Evolutionary conservation across 2,113 vertebrate species (phyloP), one percentile per base, ranked within the genome.

Genomic region (Dunckerocampus dactyliophorus): DNA sequence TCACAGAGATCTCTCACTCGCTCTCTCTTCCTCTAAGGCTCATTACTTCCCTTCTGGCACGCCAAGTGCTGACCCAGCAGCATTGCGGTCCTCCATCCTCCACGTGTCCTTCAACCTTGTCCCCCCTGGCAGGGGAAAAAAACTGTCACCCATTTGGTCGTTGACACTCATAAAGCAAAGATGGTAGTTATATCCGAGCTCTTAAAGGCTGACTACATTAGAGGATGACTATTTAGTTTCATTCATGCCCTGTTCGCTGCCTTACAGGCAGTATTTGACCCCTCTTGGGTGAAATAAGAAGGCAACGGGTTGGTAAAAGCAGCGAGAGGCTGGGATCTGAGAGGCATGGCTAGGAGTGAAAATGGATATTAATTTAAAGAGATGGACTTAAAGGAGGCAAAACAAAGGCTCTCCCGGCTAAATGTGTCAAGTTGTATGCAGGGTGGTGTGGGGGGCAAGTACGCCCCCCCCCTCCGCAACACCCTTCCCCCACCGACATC

Each of bases 11-110:
- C 37, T 39, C 37, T 39, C 11, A 10, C 37, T 10, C 37, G 2
- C 37, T 39, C 34, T 39, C 39, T 42, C 39, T 43, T 43, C 67
- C 51, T 82, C 65, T 21, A 56, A 83, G 86, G 78, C 79, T 85
- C 85, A 86, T 86, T 87, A 86, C 80, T 76, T 68, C 74, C 67
- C 62, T 74, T 65, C 67, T 62, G 63, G 61, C 79, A 72, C 47
- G 77, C 81, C 81, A 82, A 85, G 72, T 80, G 85, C 82, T 87
- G 88, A 88, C 75, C 84, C 24, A 82, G 85, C 83, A 86, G 61
- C 71, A 76, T 67, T 46, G 42, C 54, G 52, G 37, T 60, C 71
- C 64, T 69, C 58, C 65, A 67, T 67, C 63, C 75, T 78, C 72
- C 63, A 58, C 51, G 54, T 71, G 82, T 72, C 83, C 84, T 84